Evolutionary conservation across 2,888 invertebrate species (phyloP).

Genomic region (Tipula lateralis): DNA sequence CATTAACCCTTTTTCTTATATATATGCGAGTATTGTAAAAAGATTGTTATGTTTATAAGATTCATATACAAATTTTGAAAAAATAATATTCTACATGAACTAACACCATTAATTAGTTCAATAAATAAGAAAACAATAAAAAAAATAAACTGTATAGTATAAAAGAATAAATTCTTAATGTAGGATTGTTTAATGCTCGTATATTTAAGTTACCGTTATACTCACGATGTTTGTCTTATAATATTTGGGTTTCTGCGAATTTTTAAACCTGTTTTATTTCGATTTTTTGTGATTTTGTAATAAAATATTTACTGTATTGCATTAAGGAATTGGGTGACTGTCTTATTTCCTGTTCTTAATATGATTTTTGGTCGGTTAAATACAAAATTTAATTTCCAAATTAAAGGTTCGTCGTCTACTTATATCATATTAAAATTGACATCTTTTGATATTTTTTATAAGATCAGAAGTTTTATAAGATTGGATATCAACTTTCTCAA

Average conservation of each 20-base stretch:
- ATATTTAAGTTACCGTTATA: neutral
- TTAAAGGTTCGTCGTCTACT: neutral
- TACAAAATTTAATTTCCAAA: neutral
- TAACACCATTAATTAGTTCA: slow-evolving; percentile 11
- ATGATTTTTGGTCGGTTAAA: neutral
- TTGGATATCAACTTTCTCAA: neutral
- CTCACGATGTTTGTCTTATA: neutral
- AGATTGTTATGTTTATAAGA: neutral
- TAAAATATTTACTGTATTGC: neutral
- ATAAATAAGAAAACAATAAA: slow-evolving; percentile 24
- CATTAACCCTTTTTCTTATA: neutral
- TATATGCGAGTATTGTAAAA: neutral
- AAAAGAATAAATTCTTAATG: neutral
- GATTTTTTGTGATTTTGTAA: neutral
- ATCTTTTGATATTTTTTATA: neutral
- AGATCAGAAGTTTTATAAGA: neutral
- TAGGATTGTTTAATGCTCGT: neutral
- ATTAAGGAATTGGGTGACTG: neutral
- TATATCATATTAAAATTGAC: neutral
- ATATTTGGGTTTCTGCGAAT: slow-evolving; percentile 24
- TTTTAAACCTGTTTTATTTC: neutral
- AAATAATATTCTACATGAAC: neutral
- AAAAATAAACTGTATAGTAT: neutral
- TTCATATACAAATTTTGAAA: neutral
- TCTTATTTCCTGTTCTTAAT: neutral